These are phyloP conservation scores for Oryzias curvinotus DNA, from an alignment of 2,113 vertebrate species.

Conservation along the genomic window DNA sequence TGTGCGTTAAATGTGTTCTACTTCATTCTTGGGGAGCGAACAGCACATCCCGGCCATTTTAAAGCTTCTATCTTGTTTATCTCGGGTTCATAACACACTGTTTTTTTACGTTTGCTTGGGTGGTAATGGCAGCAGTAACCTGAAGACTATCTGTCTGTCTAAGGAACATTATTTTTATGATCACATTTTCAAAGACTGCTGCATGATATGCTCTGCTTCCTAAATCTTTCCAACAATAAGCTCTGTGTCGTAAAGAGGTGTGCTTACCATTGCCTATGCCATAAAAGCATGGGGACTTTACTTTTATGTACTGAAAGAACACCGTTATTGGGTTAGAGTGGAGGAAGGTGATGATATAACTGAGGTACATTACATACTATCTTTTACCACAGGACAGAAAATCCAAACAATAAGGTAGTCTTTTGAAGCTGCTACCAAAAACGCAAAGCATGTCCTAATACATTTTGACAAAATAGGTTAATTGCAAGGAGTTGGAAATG, in stretches of 20 bases:
- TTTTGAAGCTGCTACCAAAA: no score
- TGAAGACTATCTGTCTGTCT: constrained; percentile 29
- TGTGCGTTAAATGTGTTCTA: constrained; percentile 5
- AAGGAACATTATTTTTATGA: constrained; percentile 53
- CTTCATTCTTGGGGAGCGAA: constrained; percentile 32
- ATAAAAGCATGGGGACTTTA: constrained; percentile 49
- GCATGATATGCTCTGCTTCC: constrained; percentile 40
- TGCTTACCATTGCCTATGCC: constrained; percentile 25
- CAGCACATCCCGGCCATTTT: constrained; percentile 37
- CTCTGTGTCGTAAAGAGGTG: constrained; percentile 45
- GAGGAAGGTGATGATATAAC: constrained; percentile 17
- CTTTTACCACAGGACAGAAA: background rate
- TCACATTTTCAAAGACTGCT: constrained; percentile 45
- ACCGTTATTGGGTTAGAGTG: constrained; percentile 35
- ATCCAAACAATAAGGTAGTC: constrained; percentile 4
- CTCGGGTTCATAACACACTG: constrained; percentile 17
- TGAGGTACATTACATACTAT: background rate
- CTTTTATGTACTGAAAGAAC: constrained; percentile 47
- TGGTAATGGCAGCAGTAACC: constrained; percentile 48
- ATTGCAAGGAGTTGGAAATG: no score
- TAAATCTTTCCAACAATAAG: constrained; percentile 60
- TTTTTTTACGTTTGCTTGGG: constrained; percentile 38
- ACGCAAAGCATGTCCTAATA: no score
- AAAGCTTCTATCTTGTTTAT: constrained; percentile 33
- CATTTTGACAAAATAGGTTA: no score